phyloP scores from a whole-genome alignment of 2,888 invertebrate genomes.

The Tenthredo mesomela region DNA sequence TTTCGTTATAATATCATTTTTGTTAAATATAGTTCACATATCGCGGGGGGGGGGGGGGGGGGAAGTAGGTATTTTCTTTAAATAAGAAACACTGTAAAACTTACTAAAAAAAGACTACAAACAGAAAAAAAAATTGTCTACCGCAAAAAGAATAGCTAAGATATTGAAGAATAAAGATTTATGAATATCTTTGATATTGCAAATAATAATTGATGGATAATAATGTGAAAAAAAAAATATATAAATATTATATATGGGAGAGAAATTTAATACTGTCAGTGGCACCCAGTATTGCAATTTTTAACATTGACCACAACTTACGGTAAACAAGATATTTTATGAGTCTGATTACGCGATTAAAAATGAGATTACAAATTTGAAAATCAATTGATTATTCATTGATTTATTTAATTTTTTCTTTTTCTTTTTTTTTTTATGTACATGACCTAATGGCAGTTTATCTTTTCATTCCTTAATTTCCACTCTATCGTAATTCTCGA shows the following conservation, averaged over 20 bases:
- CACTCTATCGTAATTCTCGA: background rate
- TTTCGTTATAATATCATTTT: slow-evolving; percentile 7
- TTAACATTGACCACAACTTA: slow-evolving; percentile 20
- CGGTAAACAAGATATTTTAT: slow-evolving; percentile 14
- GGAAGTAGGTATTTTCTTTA: background rate
- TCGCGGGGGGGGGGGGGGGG: background rate
- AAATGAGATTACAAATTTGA: slow-evolving; percentile 20
- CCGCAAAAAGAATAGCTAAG: background rate
- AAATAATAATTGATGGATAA: slow-evolving; percentile 10
- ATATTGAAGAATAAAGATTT: slow-evolving; percentile 49
- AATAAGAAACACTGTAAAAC: slow-evolving; percentile 7
- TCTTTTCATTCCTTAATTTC: background rate
- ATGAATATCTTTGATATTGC: slow-evolving; percentile 29
- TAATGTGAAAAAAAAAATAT: background rate
- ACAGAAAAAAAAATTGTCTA: background rate
- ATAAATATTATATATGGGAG: background rate
- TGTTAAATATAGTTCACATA: slow-evolving; percentile 21
- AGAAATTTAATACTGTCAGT: slow-evolving; percentile 45
- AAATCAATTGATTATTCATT: slow-evolving; percentile 21
- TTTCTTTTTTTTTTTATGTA: slow-evolving; percentile 13
- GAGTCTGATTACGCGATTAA: slow-evolving; percentile 4
- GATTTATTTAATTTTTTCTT: background rate
- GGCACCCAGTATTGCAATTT: slow-evolving; percentile 44
- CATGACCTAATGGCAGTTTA: slow-evolving; percentile 49
- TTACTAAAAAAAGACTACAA: background rate